phyloP scores from a whole-genome alignment of 1,140 invertebrate species.

The Aphaenogaster ashmeadi region DNA sequence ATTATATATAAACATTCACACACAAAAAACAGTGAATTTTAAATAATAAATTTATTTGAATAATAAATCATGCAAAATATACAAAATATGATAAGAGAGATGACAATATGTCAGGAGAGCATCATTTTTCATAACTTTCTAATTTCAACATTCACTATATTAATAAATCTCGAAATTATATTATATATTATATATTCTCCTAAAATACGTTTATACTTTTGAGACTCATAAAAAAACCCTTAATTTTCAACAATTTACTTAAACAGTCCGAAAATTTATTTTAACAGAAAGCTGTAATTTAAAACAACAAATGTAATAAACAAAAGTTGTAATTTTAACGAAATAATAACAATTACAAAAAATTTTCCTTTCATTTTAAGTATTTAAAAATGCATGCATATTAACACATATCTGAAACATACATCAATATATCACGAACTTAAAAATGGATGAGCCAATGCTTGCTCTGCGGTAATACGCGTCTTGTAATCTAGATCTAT shows the following conservation, averaged over 20 bases:
- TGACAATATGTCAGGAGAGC: background rate
- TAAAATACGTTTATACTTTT: background rate
- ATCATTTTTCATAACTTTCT: background rate
- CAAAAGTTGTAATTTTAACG: constrained; percentile 5
- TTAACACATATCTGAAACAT: constrained; percentile 11
- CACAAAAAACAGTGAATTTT: background rate
- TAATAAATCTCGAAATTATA: constrained; percentile 12
- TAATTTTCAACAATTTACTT: constrained; percentile 11
- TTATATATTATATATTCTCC: background rate
- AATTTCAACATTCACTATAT: background rate
- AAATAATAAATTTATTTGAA: constrained; percentile 12
- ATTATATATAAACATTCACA: background rate
- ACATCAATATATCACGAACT: constrained; percentile 59
- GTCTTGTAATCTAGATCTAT: constrained; percentile 92
- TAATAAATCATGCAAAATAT: background rate
- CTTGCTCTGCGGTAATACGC: constrained; percentile 91
- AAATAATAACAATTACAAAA: background rate
- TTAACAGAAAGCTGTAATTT: background rate
- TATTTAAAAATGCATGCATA: background rate
- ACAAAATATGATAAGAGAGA: background rate
- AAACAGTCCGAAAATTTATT: background rate
- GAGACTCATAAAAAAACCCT: background rate
- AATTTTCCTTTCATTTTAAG: background rate
- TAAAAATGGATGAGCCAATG: constrained; percentile 93
- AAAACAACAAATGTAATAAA: constrained; percentile 4